phyloP scores from a whole-genome alignment of 2,113 vertebrate genomes.

The Chamaea fasciata region DNA sequence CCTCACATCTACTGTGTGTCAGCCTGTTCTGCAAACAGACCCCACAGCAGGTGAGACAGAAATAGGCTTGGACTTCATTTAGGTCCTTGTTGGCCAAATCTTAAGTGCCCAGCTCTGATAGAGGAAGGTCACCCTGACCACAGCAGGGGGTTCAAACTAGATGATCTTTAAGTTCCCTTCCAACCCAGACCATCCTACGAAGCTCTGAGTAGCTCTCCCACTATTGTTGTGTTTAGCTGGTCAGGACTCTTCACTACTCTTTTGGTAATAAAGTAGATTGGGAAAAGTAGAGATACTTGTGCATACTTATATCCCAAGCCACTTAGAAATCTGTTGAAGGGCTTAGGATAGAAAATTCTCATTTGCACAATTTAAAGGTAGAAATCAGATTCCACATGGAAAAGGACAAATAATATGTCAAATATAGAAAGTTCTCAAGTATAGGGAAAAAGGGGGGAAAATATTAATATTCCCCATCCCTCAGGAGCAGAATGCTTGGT shows the following conservation, averaged over 20 bases:
- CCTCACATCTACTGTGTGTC: slow-evolving; percentile 57
- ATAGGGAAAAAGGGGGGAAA: neutral
- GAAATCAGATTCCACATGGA: neutral
- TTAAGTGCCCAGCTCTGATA: neutral
- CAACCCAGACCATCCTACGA: neutral
- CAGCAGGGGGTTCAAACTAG: accelerated
- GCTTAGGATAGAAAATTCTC: neutral
- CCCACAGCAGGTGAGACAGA: slow-evolving; percentile 47
- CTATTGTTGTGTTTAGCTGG: neutral
- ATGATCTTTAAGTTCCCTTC: neutral
- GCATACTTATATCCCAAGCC: neutral
- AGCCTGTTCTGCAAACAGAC: slow-evolving; percentile 43
- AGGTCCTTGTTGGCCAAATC: neutral
- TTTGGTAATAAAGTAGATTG: neutral
- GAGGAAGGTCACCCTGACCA: neutral
- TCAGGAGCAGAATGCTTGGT: neutral
- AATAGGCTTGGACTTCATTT: neutral
- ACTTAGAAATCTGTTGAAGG: neutral
- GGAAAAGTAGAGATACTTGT: neutral
- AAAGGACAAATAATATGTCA: neutral
- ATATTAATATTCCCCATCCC: neutral
- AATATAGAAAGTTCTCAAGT: neutral
- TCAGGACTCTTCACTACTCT: neutral
- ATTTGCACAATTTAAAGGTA: neutral
- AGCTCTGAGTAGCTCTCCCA: neutral